A percentile compares a stretch with the other conserved stretches of the same genome.
phyloP scores from a whole-genome alignment of 1,140 invertebrate genomes.

The Phymorhynchus buccinoides region DNA sequence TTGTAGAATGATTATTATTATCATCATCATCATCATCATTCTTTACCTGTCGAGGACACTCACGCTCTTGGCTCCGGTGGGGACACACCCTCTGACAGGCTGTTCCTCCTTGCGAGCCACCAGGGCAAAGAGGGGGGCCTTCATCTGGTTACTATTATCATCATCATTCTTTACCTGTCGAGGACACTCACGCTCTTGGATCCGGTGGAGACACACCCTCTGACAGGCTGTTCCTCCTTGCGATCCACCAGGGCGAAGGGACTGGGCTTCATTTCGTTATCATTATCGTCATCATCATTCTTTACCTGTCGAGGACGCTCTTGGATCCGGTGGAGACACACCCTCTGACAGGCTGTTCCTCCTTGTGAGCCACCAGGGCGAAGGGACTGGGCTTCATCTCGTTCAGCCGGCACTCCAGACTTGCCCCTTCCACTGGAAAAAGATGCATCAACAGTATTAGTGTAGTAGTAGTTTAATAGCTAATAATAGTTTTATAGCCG shows the following conservation, averaged over 20 bases:
- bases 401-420: slow-evolving; percentile 36
- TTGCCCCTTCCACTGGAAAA: slow-evolving; percentile 24
- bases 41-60: slow-evolving; percentile 38
- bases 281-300: too few species aligned
- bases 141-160: slow-evolving; percentile 32
- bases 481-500: too few species aligned
- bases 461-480: too few species aligned
- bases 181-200: slow-evolving; percentile 30
- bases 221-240: slow-evolving; percentile 37
- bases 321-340: slow-evolving; percentile 31
- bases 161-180: slow-evolving; percentile 36
- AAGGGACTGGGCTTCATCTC: slow-evolving; percentile 33
- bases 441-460: too few species aligned
- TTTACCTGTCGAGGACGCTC: slow-evolving; percentile 37
- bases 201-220: slow-evolving; percentile 33
- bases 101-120: slow-evolving; percentile 36
- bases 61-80: slow-evolving; percentile 26
- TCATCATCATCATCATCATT: too few species aligned
- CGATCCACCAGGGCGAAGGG: slow-evolving; percentile 33
- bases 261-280: slow-evolving; percentile 34
- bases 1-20: too few species aligned
- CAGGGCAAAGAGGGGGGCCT: slow-evolving; percentile 29
- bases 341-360: slow-evolving; percentile 36
- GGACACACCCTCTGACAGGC: slow-evolving; percentile 37
- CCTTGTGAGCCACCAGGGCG: slow-evolving; percentile 37